These are phyloP conservation scores for Drosophila micromelanica DNA, from an alignment of 1,140 invertebrate genomes.

Conservation along the genomic window DNA sequence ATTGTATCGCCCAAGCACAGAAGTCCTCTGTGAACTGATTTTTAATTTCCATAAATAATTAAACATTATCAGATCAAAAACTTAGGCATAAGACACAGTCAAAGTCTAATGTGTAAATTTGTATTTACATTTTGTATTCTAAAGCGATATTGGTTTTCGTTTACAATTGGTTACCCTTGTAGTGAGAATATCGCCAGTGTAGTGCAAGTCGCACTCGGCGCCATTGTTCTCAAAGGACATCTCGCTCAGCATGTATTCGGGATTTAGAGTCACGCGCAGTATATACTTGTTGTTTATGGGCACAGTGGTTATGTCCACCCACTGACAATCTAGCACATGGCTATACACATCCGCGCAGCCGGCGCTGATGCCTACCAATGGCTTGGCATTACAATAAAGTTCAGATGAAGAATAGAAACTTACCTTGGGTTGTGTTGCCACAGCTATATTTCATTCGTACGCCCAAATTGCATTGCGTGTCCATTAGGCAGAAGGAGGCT, in stretches of 20 bases:
- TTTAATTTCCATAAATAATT: no score
- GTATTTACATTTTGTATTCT: no score
- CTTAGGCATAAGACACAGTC: no score
- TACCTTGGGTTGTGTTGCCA: constrained; percentile 93
- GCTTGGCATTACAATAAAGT: constrained; percentile 34
- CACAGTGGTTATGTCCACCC: constrained; percentile 97
- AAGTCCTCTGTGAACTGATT: no score
- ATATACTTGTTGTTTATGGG: constrained; percentile 91
- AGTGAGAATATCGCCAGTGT: constrained; percentile 87
- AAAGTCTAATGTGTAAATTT: no score
- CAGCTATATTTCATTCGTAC: constrained; percentile 91
- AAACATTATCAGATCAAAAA: no score
- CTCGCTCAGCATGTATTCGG: constrained; percentile 91
- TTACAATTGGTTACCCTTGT: constrained; percentile 90
- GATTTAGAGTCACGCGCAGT: constrained; percentile 93
- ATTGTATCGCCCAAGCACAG: no score
- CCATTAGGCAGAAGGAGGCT: constrained; percentile 98
- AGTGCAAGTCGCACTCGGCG: constrained; percentile 91
- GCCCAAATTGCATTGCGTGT: constrained; percentile 93
- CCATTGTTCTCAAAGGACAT: constrained; percentile 96
- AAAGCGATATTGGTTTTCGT: constrained; percentile 86
- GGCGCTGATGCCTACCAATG: constrained; percentile 91
- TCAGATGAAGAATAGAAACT: background rate
- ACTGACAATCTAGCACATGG: constrained; percentile 97
- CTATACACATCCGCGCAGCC: constrained; percentile 97